Evolutionary conservation across 2,888 invertebrate genomes (phyloP), one percentile per base, ranked within the genome.

Genomic region (Coecobrya sp.): DNA sequence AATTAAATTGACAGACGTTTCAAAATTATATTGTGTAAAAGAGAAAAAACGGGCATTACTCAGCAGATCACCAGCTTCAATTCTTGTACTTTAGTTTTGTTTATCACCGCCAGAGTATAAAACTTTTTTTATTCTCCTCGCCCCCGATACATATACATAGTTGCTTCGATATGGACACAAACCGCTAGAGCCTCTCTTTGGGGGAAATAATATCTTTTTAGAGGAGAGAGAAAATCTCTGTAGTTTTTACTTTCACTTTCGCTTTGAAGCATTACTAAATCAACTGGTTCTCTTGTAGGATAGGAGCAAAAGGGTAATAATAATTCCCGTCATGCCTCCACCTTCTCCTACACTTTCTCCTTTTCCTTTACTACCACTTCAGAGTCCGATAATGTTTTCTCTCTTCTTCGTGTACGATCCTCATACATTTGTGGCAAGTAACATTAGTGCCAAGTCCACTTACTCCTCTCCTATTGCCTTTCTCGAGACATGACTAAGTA

Each of bases 301-400:
- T n/a, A 81, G 62, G n/a, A 49, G 30, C 45, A 86, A 65, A 79
- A 52, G 49, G 76, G 76, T 76, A 73, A 62, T 87, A 87, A 87
- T 76, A 55, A 89, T 89, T 89, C 89, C 22, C 73, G 84, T 89
- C 89, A 89, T 89, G 89, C 73, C 76, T 76, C 76, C 49, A 68
- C 82, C 82, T 82, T 82, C 82, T 84, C 30, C 87, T 59, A 19
- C 82, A 65, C 36, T 73, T 89, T 89, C 73, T 45, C 55, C 86
- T 62, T 65, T 59, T 45, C 19, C 86, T 42, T 49, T 68, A 68
- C 49, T 70, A 8, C 30, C 86, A 68, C 70, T 86, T 45, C 22
- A 84, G 30, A 70, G 19, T 45, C 68, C 30, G 13, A 55, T 59
- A 30, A 87, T 65, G 86, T 59, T 76, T 87, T 87, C 87, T 73